Base-by-base conservation (phyloP, 2,113 vertebrate species). In the Pseudorasbora parva region DNA sequence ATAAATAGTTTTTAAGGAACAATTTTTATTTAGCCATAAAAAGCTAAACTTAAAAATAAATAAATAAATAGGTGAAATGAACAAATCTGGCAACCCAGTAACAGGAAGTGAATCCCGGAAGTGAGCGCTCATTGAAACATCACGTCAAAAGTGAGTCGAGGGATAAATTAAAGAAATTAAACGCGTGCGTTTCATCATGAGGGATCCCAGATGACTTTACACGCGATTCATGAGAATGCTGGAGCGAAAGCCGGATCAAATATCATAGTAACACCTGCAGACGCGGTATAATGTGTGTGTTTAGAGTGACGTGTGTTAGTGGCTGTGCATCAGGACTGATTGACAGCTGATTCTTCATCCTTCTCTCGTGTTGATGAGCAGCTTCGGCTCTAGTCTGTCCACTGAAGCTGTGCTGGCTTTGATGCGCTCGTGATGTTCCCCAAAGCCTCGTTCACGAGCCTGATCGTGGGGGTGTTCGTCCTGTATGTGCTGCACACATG, bases 401-500 rank as follows among this genome's bases (percentile, higher is more conserved):
- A 8, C 43, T 72, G n/a, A 72, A 72, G n/a, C n/a, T 8, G 47
- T 14, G 21, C 57, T 19, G 76, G 6, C 21, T 25, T 41, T 76
- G 15, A 79, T 80, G 14, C 25, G n/a, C 19, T n/a, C 43, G 72
- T n/a, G 77, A 94, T 95, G 94, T 94, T 95, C 82, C 92, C 94
- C 59, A 95, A 94, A 85, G 95, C 96, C 86, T 98, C 97, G 1
- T 96, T 98, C 90, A 99, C 96, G 88, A 94, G 95, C 84, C 92
- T 98, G 89, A 94, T 96, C 37, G 95, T 98, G 88, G 97, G 97
- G 68, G 94, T 98, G 78, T 99, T 98, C 88, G 94, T 96, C 82
- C 95, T 97, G 37, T 99, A 99, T 62, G 96, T 98, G 90, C 94
- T 93, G 83, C 97, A 99, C 92, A 99, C 97, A 85, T 98, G 97